Evolutionary conservation across 2,888 invertebrate genomes (phyloP), one percentile per base, ranked within the genome.

Genomic region (Eupeodes luniger): DNA sequence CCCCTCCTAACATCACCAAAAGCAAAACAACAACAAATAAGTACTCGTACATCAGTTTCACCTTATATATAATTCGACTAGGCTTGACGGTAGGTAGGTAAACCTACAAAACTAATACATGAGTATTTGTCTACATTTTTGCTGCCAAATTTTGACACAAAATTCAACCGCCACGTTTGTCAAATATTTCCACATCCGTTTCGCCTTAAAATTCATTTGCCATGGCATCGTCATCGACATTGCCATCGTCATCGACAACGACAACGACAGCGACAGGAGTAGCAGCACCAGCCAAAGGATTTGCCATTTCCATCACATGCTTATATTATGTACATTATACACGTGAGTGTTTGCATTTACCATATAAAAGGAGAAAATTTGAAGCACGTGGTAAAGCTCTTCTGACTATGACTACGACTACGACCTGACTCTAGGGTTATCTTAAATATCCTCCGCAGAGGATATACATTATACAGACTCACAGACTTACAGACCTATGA

Each of bases 101-200:
- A 57, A 70, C 10, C 40, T n/a, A 49, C 53, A 53, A 27, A 27
- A 36, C 40, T 62, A 62, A 66, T 66, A 49, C 47, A 47, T 47
- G 16, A 66, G 47, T 59, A 72, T 72, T 72, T 72, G 72, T 72
- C 72, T 59, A 47, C 59, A 72, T 49, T 72, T 72, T 72, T 59
- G 11, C 59, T 72, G 72, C 59, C 72, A 72, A 72, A 72, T 72
- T 72, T 72, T 59, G 72, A 59, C 72, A 72, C 72, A 59, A 72
- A 72, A 72, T 49, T 55, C 19, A 59, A 14, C 47, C 61, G 53
- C 75, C 75, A 81, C 81, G 81, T 81, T 81, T 81, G 81, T 81
- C 77, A 82, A 82, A 82, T 70, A 82, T 82, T 77, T 76, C 69
- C 70, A 61, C 55, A 55, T 72, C 72, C 72, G 72, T 72, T 59